A percentile compares a stretch with the other conserved stretches of the same genome.
phyloP scores from a whole-genome alignment of 2,113 vertebrate species.

The Sorex fumeus region DNA sequence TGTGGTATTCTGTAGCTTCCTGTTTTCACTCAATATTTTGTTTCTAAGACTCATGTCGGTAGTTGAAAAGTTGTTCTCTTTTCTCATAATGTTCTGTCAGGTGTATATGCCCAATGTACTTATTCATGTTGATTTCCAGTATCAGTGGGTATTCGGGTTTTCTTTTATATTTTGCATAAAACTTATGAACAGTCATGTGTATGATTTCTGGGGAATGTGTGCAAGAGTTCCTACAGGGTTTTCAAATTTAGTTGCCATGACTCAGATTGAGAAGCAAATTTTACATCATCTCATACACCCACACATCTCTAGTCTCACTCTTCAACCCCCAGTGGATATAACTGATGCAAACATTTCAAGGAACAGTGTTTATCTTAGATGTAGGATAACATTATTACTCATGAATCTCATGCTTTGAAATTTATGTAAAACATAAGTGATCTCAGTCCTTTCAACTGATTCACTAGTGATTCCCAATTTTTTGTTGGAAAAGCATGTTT shows the following conservation, averaged over 20 bases:
- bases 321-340: background rate
- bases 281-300: background rate
- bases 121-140: background rate
- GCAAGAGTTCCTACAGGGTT: background rate
- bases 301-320: background rate
- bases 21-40: constrained; percentile 26
- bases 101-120: background rate
- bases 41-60: background rate
- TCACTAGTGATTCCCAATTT: background rate
- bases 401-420: background rate
- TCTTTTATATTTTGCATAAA: constrained; percentile 30
- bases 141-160: background rate
- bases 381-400: background rate
- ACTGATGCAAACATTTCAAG: background rate
- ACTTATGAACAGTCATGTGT: background rate
- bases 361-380: background rate
- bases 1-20: constrained; percentile 11
- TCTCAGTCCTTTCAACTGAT: background rate
- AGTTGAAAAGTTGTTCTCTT: background rate
- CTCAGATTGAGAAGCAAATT: constrained; percentile 16
- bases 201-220: background rate
- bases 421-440: background rate
- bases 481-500: background rate
- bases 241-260: constrained; percentile 1
- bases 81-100: background rate